Percentiles rank a stretch among this genome's conserved stretches.
Conservation (phyloP, 1,140 invertebrate species). For the Cyphomyrmex costatus region DNA sequence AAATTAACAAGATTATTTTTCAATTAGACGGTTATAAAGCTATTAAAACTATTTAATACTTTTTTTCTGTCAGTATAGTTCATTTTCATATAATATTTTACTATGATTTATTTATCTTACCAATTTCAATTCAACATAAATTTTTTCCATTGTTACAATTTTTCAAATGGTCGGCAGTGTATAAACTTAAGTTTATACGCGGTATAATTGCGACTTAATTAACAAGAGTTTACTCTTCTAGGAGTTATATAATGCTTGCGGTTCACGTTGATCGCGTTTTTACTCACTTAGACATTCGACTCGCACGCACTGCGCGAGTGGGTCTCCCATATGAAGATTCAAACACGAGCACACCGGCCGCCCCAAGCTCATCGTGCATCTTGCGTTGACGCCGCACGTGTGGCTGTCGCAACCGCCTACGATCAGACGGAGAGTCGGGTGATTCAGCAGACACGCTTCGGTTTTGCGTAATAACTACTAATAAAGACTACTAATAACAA, state of each 20-base stretch:
- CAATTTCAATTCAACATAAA: too few relatives aligned
- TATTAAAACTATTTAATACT: too few relatives aligned
- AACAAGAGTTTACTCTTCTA: slow-evolving; percentile 2
- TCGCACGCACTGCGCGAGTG: slow-evolving; percentile 86
- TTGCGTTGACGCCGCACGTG: slow-evolving; percentile 87
- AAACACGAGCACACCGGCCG: slow-evolving; percentile 88
- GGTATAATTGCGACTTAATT: not conserved
- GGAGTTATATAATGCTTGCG: not conserved
- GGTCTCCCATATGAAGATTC: slow-evolving; percentile 89
- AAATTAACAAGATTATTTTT: too few relatives aligned
- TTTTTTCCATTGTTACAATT: too few relatives aligned
- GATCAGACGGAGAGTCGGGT: not conserved
- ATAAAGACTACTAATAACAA: too few relatives aligned
- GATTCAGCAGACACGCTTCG: not conserved
- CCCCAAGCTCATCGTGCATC: slow-evolving; percentile 85
- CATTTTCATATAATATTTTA: too few relatives aligned
- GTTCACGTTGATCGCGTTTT: not conserved
- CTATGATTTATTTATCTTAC: too few relatives aligned
- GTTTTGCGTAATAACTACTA: slow-evolving; percentile 20
- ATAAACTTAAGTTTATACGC: not conserved
- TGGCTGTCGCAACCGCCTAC: slow-evolving; percentile 82
- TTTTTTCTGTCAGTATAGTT: too few relatives aligned
- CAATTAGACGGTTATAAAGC: too few relatives aligned
- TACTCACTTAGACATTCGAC: slow-evolving; percentile 88
- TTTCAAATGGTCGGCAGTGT: too few relatives aligned